A percentile compares a stretch with the other conserved stretches of the same genome.
Evolutionary conservation across 1,140 invertebrate genomes (phyloP).

Genomic region (Streblospio benedicti): DNA sequence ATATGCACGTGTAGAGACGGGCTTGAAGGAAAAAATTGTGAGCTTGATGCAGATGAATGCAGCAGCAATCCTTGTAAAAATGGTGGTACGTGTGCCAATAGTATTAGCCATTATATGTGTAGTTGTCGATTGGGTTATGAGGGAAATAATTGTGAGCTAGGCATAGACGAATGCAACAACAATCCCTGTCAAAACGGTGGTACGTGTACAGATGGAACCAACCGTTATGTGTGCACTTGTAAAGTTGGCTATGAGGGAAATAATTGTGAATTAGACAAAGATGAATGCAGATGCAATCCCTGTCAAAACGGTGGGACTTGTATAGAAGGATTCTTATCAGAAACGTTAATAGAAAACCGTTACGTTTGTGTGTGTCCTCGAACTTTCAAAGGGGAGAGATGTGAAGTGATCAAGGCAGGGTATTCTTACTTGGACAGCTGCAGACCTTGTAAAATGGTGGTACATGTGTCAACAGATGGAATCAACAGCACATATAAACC

Average conservation of each 20-base stretch:
- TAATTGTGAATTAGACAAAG: neutral
- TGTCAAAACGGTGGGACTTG: slow-evolving; percentile 49
- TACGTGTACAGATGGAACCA: slow-evolving; percentile 50
- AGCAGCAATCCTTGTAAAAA: slow-evolving; percentile 45
- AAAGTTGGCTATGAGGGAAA: slow-evolving; percentile 49
- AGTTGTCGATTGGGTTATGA: slow-evolving; percentile 85
- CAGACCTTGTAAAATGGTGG: too few relatives aligned
- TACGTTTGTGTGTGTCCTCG: slow-evolving; percentile 86
- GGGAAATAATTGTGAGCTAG: slow-evolving; percentile 74
- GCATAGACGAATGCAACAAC: slow-evolving; percentile 9
- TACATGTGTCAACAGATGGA: too few relatives aligned
- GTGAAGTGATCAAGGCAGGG: too few relatives aligned
- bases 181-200: slow-evolving; percentile 20
- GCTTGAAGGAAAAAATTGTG: slow-evolving; percentile 76
- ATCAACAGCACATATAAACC: too few relatives aligned
- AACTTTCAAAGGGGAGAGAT: slow-evolving; percentile 7
- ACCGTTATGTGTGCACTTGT: slow-evolving; percentile 21
- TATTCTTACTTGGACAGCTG: too few relatives aligned
- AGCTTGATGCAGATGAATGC: slow-evolving; percentile 91
- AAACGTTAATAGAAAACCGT: too few relatives aligned
- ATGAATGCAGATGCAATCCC: slow-evolving; percentile 15
- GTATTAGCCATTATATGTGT: slow-evolving; percentile 86
- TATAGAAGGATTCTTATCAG: slow-evolving; percentile 79
- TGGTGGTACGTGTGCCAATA: slow-evolving; percentile 66
- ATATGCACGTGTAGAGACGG: slow-evolving; percentile 83